Base-by-base conservation (phyloP, 2,797 vertebrate genomes). In the Diglossa cyanea region DNA sequence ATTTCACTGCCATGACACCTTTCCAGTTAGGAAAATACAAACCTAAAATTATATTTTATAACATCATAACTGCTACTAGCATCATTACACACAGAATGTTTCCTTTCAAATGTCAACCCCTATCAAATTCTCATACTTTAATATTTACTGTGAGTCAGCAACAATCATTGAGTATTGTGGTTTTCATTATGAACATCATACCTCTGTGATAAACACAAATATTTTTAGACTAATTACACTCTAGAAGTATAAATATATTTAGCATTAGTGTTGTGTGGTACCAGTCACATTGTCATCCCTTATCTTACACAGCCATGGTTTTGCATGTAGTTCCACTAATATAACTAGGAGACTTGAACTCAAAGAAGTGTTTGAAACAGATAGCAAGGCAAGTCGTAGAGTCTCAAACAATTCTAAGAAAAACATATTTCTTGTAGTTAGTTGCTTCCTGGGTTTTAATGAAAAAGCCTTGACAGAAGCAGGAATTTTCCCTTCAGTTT, bases 91-190 rank as follows among this genome's bases (percentile, higher is more conserved):
- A 60, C 16, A 73, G 51, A 80, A 61, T 39, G 62, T 71, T 77
- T 90, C 45, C 53, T 88, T 95, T 93, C 68, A 83, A 15, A 11
- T 44, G 30, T 90, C 96, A 95, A 85, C 57, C 71, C 40, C 7
- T 70, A 87, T 87, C 24, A 95, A 88, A 90, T 77, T 89, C 50
- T 93, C 58, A 20, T 66, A 79, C 78, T 94, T 86, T 70, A 75
- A 55, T n/a, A 37, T 82, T 95, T 96, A 55, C 33, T 88, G 3
- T 88, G 54, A 76, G 40, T 90, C 81, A 90, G n/a, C 47, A 96
- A 90, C 37, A 91, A 89, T 76, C 1, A 4, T 74, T 89, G 31
- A 62, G 4, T n/a, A 72, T 79, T 93, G 70, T 87, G 37, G 50
- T 94, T 92, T 80, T 84, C 42, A 73, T 91, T 87, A 57, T 37